Evolutionary conservation across 2,113 vertebrate genomes (phyloP).

Genomic region (Tylochromis polylepis): DNA sequence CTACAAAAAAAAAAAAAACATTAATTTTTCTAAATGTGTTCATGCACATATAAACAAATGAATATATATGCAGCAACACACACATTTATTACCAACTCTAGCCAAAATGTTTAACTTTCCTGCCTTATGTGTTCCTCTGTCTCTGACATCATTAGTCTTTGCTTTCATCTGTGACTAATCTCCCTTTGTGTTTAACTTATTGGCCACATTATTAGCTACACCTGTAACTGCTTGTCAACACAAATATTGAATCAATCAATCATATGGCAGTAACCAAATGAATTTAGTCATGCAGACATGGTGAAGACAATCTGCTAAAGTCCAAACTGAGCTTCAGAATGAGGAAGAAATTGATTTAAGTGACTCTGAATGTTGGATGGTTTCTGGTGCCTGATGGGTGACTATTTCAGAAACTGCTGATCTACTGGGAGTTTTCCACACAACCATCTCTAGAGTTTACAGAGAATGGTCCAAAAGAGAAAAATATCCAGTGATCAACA

Average conservation of each 20-base stretch:
- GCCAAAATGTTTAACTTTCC: no score
- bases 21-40: neutral
- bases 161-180: neutral
- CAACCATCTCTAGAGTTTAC: neutral
- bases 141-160: no score
- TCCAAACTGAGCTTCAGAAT: neutral
- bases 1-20: neutral
- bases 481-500: neutral
- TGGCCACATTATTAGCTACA: neutral
- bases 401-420: neutral
- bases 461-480: neutral
- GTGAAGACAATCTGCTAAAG: neutral
- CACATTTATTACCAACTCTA: no score
- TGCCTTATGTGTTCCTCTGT: no score
- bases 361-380: neutral
- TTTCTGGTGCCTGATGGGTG: neutral
- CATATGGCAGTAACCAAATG: neutral
- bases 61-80: no score
- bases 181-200: neutral
- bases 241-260: neutral
- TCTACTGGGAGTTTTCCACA: neutral
- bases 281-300: neutral
- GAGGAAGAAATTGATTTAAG: neutral
- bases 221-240: neutral
- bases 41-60: neutral